Evolutionary conservation across 2,797 vertebrate genomes (phyloP).

Genomic region (Pipistrellus pygmaeus): DNA sequence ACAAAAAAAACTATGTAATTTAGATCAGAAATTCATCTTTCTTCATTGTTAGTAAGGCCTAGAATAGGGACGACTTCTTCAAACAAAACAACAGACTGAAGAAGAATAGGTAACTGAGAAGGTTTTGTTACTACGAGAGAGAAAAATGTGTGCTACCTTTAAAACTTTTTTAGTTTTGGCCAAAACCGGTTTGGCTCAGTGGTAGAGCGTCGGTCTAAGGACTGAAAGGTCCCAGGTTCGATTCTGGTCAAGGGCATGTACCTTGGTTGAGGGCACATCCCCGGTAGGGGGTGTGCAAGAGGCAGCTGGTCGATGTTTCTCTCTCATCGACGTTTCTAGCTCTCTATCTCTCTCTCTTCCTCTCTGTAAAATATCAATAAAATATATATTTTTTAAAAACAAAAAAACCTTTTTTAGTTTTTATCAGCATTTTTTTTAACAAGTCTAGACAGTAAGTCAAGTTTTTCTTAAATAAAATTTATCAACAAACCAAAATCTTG

Average conservation of each 20-base stretch:
- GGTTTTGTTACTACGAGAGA: neutral
- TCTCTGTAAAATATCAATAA: too few relatives aligned
- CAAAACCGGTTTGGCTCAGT: too few relatives aligned
- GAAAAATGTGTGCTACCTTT: neutral
- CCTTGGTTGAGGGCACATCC: too few relatives aligned
- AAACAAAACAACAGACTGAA: slow-evolving; percentile 18
- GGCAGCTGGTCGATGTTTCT: too few relatives aligned
- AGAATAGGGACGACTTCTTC: neutral
- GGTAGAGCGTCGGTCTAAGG: too few relatives aligned
- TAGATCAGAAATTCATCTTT: slow-evolving; percentile 4
- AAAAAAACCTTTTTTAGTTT: neutral
- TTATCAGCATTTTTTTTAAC: slow-evolving; percentile 28
- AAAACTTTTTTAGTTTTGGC: neutral
- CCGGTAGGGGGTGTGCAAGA: too few relatives aligned
- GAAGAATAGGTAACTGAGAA: neutral
- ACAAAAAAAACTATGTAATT: slow-evolving; percentile 18
- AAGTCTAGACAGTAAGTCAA: neutral
- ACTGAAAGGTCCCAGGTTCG: too few relatives aligned
- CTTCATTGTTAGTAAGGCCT: slow-evolving; percentile 40
- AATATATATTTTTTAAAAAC: too few relatives aligned
- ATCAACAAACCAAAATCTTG: neutral
- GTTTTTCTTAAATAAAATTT: neutral
- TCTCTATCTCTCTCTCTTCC: too few relatives aligned
- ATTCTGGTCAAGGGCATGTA: too few relatives aligned
- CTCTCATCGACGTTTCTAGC: too few relatives aligned